A percentile compares a stretch with the other conserved stretches of the same genome.
phyloP scores from a whole-genome alignment of 2,113 vertebrate species.

The Zootoca vivipara region DNA sequence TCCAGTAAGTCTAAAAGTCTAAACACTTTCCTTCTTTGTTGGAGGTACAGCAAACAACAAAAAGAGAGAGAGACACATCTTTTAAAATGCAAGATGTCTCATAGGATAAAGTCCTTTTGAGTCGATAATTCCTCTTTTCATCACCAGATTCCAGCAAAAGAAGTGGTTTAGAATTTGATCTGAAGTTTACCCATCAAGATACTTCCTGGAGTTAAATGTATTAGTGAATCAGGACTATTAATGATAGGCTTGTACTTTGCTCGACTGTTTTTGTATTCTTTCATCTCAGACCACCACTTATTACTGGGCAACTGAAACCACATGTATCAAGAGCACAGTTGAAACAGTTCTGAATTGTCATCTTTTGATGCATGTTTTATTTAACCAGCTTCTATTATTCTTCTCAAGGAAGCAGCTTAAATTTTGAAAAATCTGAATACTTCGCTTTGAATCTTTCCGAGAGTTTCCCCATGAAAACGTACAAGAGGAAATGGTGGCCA shows the following conservation, averaged over 20 bases:
- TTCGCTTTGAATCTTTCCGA: neutral
- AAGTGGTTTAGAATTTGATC: conserved; percentile 60
- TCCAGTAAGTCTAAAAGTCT: conserved; percentile 25
- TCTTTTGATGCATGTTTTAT: neutral
- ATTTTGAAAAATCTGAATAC: conserved; percentile 10
- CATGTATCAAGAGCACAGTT: conserved; percentile 31
- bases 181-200: conserved; percentile 60
- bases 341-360: conserved; percentile 47
- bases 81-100: conserved; percentile 62
- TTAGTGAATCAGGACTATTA: conserved; percentile 50
- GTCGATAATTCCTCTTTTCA: conserved; percentile 69
- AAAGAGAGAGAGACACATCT: conserved; percentile 40
- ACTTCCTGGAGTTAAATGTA: conserved; percentile 63
- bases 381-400: conserved; percentile 25
- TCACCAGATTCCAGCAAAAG: conserved; percentile 64
- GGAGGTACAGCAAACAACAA: conserved; percentile 46
- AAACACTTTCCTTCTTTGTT: conserved; percentile 63
- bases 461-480: neutral
- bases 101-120: conserved; percentile 57
- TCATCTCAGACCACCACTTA: conserved; percentile 61
- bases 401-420: conserved; percentile 28
- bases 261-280: conserved; percentile 61
- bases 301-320: conserved; percentile 40
- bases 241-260: conserved; percentile 36
- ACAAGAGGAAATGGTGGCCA: neutral